Conservation (phyloP, 2,888 invertebrate genomes). For the Heliconius sara region DNA sequence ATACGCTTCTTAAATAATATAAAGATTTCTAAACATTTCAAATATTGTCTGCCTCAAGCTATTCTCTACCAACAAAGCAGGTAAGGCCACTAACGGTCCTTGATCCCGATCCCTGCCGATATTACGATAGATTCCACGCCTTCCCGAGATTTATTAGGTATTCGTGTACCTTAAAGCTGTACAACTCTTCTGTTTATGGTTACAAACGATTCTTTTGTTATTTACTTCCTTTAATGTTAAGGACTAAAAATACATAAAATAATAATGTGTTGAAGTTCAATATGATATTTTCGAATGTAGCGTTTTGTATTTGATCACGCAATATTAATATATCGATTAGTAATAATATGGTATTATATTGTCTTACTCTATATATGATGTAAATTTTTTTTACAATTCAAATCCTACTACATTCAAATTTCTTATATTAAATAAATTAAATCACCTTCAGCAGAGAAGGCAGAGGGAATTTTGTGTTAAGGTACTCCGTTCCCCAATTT, state of each 20-base stretch:
- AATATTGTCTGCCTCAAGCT: slow-evolving; percentile 31
- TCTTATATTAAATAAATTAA: too few relatives aligned
- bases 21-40: slow-evolving; percentile 9
- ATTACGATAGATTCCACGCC: slow-evolving; percentile 34
- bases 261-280: neutral
- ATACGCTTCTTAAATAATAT: too few relatives aligned
- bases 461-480: too few relatives aligned
- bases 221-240: neutral
- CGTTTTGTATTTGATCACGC: neutral
- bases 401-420: too few relatives aligned
- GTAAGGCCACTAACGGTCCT: slow-evolving; percentile 50
- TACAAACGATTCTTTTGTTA: neutral
- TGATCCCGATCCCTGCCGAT: slow-evolving; percentile 45
- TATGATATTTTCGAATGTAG: too few relatives aligned
- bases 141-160: slow-evolving; percentile 27
- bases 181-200: slow-evolving; percentile 20
- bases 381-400: too few relatives aligned
- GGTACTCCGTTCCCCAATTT: too few relatives aligned
- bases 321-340: neutral
- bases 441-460: too few relatives aligned
- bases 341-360: neutral
- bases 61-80: slow-evolving; percentile 44
- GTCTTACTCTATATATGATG: neutral
- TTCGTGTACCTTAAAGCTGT: slow-evolving; percentile 26
- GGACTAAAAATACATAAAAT: neutral